Evolutionary conservation across 2,113 vertebrate species (phyloP), one percentile per base, ranked within the genome.

Genomic region (Phalacrocorax aristotelis): DNA sequence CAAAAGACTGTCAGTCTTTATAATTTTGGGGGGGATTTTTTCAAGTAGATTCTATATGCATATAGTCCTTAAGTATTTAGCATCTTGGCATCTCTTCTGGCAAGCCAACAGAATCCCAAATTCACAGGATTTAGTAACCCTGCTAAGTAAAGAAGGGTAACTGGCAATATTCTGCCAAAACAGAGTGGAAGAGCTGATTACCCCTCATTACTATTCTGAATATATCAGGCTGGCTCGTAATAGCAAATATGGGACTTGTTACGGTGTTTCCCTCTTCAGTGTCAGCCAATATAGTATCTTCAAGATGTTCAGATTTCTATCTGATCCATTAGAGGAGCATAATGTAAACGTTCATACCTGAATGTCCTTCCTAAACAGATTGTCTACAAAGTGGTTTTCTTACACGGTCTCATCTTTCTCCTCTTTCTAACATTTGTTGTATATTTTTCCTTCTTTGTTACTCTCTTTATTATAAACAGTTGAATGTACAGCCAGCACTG

Each of bases 371-470:
- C 22, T 54, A 52, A 60, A 40, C 52, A 40, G 55, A 60, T 26
- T 29, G 3, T 54, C 12, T 51, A 22, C 26, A 30, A 40, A 19
- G 6, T 19, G 32, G 0, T 0, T 3, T 49, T 54, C 64, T 21
- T 5, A 2, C 40, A 25, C 8, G 10, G 10, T 34, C 15, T 74
- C 21, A 30, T 32, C 34, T 44, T 13, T 65, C 38, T 80, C 15
- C 18, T 76, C 4, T 64, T 48, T 40, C n/a, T 51, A 10, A 17
- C 23, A 26, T 71, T 58, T 70, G 17, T 60, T 64, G 15, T 34
- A 13, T 79, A 5, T 6, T 60, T 90, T 76, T 27, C 20, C 25
- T 85, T 42, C 30, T 66, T 52, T 7, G 18, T 32, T 84, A 21
- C 15, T 69, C 25, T 54, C 11, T 64, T 6, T 42, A 16, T 20